A percentile compares a stretch with the other conserved stretches of the same genome.
These are phyloP conservation scores for Staurois parvus DNA, from an alignment of 2,797 vertebrate genomes.

Conservation along the genomic window DNA sequence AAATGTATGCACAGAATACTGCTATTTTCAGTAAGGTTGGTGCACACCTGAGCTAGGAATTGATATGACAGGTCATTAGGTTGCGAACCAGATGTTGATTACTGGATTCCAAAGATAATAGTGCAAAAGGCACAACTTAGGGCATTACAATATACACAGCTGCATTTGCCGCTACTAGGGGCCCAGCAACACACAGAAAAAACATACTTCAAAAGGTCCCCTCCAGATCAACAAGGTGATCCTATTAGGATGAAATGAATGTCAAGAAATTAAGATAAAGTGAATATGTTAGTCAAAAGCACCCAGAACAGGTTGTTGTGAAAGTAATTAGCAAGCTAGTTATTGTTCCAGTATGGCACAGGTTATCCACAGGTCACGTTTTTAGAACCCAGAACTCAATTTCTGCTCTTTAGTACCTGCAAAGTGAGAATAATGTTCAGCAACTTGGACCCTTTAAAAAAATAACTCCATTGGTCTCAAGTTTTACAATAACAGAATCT, in stretches of 20 bases:
- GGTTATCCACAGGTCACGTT: too few species aligned
- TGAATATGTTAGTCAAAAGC: not conserved
- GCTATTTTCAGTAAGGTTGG: not conserved
- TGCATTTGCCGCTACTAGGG: not conserved
- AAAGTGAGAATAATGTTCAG: too few species aligned
- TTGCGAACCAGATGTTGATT: slow-evolving; percentile 16
- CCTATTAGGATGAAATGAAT: not conserved
- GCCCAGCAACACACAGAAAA: not conserved
- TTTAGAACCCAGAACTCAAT: too few species aligned
- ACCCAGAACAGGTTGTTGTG: not conserved
- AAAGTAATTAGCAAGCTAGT: not conserved
- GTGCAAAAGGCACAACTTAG: not conserved
- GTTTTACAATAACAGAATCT: too few species aligned
- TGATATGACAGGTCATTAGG: not conserved
- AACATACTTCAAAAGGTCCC: not conserved
- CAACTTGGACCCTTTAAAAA: too few species aligned
- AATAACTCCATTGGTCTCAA: too few species aligned
- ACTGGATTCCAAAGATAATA: not conserved
- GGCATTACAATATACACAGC: not conserved
- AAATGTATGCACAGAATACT: not conserved
- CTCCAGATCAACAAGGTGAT: not conserved
- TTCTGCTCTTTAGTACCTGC: too few species aligned
- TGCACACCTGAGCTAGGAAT: not conserved
- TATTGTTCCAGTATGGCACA: not conserved
- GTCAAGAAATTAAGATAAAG: not conserved